Percentiles rank a stretch among this genome's conserved stretches.
These are phyloP conservation scores for Casuarius casuarius DNA, from an alignment of 2,113 vertebrate species.

Conservation along the genomic window DNA sequence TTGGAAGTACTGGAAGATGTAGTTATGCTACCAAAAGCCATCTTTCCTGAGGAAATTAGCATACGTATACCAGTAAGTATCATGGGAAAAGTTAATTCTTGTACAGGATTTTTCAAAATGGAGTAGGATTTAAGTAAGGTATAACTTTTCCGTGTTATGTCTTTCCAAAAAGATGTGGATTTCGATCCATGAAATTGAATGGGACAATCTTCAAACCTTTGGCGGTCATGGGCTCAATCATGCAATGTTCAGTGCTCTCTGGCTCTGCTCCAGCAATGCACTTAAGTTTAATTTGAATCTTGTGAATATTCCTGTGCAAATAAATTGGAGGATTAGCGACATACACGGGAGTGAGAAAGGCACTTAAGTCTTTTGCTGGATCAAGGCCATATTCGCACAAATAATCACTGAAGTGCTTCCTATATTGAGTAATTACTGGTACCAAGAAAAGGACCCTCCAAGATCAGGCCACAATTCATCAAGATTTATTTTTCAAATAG, in stretches of 20 bases:
- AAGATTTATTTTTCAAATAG: neutral
- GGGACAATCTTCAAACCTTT: neutral
- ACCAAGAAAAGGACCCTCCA: neutral
- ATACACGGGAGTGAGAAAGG: neutral
- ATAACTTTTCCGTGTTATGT: neutral
- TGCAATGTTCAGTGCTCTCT: neutral
- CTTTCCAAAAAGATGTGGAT: neutral
- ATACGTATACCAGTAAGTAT: neutral
- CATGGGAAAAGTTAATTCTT: neutral
- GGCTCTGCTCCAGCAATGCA: conserved; percentile 58
- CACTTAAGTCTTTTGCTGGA: conserved; percentile 12
- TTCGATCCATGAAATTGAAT: neutral
- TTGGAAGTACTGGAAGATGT: neutral
- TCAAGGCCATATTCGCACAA: neutral
- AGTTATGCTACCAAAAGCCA: neutral
- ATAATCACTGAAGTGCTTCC: neutral
- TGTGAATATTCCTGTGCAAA: conserved; percentile 1
- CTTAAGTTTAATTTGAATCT: conserved; percentile 35
- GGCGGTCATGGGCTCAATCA: neutral
- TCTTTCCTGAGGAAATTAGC: neutral
- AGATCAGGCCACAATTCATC: neutral
- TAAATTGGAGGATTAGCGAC: neutral
- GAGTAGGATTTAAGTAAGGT: neutral
- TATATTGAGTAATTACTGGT: neutral
- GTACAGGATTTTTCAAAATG: neutral